Evolutionary conservation across 37 sponge, comb jelly and placozoan genomes (phyloP).

Genomic region (Lycopodina hypogea): DNA sequence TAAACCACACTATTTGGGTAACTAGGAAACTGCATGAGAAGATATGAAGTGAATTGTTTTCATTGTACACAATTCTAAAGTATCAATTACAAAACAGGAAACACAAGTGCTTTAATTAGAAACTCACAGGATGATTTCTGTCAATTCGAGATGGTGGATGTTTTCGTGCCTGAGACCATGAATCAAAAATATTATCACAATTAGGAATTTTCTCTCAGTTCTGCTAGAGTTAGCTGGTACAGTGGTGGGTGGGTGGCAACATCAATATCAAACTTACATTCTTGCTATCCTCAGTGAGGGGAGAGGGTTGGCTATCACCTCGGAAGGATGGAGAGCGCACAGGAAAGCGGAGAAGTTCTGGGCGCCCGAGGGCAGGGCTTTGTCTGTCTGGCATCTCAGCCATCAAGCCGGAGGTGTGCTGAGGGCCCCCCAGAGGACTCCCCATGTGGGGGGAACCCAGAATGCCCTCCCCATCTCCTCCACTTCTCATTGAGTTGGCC

Average conservation of each 20-base stretch:
- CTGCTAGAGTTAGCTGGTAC: not conserved
- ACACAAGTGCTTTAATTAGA: constrained; percentile 36
- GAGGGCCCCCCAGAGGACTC: not conserved
- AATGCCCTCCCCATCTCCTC: not conserved
- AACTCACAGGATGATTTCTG: constrained; percentile 46
- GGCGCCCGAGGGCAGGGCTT: constrained; percentile 5
- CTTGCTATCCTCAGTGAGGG: constrained; percentile 10
- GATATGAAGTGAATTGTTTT: not conserved
- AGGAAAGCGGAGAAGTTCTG: constrained; percentile 5
- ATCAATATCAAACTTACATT: not conserved
- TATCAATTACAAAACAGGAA: not conserved
- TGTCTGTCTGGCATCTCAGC: not conserved
- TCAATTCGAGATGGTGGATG: constrained; percentile 13
- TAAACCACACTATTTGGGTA: constrained; percentile 4
- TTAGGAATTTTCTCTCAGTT: not conserved
- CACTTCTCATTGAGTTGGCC: not conserved
- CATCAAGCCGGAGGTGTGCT: not conserved
- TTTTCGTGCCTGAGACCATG: constrained; percentile 3
- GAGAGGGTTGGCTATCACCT: constrained; percentile 7
- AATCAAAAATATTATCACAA: too few relatives aligned
- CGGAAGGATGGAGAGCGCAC: constrained; percentile 5
- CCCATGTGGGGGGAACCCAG: not conserved
- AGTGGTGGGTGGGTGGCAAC: too few relatives aligned
- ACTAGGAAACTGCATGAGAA: not conserved
- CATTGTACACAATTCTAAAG: not conserved